Base-by-base conservation (phyloP, 2,113 vertebrate genomes). In the Gopherus evgoodei region DNA sequence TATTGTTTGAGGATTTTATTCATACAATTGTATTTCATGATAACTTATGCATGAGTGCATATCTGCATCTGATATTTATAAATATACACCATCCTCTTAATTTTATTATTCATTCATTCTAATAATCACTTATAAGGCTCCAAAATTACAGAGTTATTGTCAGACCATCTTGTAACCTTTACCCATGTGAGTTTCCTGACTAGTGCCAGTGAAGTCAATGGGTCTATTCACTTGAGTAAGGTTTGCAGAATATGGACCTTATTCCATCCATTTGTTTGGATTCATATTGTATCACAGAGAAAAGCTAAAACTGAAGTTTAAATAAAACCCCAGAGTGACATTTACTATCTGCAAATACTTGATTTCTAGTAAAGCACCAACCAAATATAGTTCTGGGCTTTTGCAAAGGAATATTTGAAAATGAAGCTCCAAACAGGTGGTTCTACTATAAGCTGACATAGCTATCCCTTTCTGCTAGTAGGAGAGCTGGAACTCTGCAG, bases 101-200 rank as follows among this genome's bases (percentile, higher is more conserved):
- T 83, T 56, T 90, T 94, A 93, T 78, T 11, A 80, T 81, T 6
- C 80, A 80, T 81, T 6, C 80, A 47, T 35, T 52, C 83, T 76
- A 59, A 86, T 38, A 31, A 86, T 59, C 3, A 59, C 11, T 47
- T 21, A 24, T 47, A 2, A 0, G 22, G 72, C 88, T 8, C 22
- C 22, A 16, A 69, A 52, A 56, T 62, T 38, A 62, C 8, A 50
- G 25, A 3, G 21, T 35, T 92, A 21, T 35, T 83, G 21, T 27
- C 69, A 25, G 54, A 5, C 9, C 78, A 13, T 42, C 42, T 44
- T 13, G 42, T 12, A 47, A 78, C 25, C 75, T 47, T 47, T 16
- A 78, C 11, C 27, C 42, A 29, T 47, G 44, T 13, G 24, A 47
- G 25, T 78, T 47, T 44, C 38, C 25, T 25, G 42, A 78, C 5